phyloP scores from a whole-genome alignment of 2,113 vertebrate genomes.

The Toxostoma redivivum region DNA sequence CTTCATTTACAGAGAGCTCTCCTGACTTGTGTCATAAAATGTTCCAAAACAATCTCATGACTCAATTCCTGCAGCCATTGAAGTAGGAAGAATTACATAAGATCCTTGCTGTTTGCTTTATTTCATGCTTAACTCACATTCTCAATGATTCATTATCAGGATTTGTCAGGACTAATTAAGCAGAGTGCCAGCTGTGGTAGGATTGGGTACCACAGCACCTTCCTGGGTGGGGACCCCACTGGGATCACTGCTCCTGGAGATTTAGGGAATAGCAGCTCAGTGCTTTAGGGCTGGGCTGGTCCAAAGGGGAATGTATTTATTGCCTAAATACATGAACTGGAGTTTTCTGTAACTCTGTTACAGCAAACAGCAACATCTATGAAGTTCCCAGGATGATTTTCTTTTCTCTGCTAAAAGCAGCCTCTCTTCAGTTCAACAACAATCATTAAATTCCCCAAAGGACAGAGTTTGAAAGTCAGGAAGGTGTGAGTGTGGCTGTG shows the following conservation, averaged over 20 bases:
- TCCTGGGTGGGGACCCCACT: neutral
- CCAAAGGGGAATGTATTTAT: rapidly evolving
- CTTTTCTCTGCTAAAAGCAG: neutral
- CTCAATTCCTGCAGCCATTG: neutral
- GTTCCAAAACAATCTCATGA: neutral
- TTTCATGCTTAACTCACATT: neutral
- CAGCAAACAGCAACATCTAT: neutral
- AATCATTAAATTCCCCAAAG: neutral
- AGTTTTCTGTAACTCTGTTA: neutral
- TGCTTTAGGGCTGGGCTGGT: neutral
- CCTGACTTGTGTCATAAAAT: neutral
- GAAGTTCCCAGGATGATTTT: neutral
- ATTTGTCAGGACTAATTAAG: slow-evolving; percentile 35
- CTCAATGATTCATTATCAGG: slow-evolving; percentile 34
- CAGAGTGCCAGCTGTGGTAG: neutral
- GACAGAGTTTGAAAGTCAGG: neutral
- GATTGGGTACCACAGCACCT: neutral
- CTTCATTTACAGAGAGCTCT: neutral
- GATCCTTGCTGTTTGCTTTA: neutral
- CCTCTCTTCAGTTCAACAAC: neutral
- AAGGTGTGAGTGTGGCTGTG: neutral
- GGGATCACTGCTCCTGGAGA: rapidly evolving
- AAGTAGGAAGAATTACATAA: neutral
- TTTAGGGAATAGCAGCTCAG: neutral
- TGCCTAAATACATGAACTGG: neutral